Evolutionary conservation across 2,797 vertebrate genomes (phyloP).

Genomic region (Perodicticus potto): DNA sequence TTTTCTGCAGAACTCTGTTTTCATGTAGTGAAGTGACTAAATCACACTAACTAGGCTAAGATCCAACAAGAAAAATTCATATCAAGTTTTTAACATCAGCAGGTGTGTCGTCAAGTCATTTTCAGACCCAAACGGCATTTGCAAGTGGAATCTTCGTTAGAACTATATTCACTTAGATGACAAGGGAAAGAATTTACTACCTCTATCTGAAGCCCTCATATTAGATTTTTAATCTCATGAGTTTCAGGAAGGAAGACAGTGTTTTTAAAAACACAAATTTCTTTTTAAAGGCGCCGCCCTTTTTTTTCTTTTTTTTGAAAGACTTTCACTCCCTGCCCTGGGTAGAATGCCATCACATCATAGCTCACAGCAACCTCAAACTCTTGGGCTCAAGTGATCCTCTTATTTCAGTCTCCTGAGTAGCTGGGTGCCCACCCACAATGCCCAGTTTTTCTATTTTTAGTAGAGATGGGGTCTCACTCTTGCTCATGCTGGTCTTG

Average conservation of each 20-base stretch:
- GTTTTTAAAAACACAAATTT: neutral
- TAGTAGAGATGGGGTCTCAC: no score
- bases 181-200: neutral
- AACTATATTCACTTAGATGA: neutral
- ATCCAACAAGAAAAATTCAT: neutral
- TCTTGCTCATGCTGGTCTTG: no score
- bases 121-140: neutral
- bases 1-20: neutral
- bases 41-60: neutral
- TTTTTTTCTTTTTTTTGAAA: no score
- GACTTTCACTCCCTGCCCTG: no score
- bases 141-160: neutral
- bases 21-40: neutral
- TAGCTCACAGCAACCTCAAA: no score
- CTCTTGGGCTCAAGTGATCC: no score
- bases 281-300: neutral
- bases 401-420: no score
- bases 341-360: no score
- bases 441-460: no score
- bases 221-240: slow-evolving; percentile 18
- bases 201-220: neutral
- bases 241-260: neutral
- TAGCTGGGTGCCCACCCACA: no score
- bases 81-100: neutral
- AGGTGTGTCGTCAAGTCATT: neutral